A percentile compares a stretch with the other conserved stretches of the same genome.
These are phyloP conservation scores for Nemotelus pantherinus DNA, from an alignment of 2,888 invertebrate species.

Conservation along the genomic window DNA sequence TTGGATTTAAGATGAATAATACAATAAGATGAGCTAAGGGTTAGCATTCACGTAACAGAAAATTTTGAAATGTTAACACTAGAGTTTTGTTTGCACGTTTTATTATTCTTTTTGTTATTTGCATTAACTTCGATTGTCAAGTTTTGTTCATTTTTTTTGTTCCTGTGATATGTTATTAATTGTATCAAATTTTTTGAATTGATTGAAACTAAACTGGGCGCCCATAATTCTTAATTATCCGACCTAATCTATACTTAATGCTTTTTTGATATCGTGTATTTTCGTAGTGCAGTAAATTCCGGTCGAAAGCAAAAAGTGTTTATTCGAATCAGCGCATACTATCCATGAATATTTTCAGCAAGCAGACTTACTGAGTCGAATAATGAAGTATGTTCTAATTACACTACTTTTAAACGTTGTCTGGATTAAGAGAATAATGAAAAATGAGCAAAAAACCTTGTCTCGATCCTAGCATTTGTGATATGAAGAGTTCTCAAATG, in stretches of 20 bases:
- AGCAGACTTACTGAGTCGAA: too few species aligned
- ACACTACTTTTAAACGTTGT: too few species aligned
- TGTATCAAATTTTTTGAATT: slow-evolving; percentile 12
- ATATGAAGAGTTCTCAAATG: too few species aligned
- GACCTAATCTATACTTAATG: not conserved
- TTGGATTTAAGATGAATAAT: too few species aligned
- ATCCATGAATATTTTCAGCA: too few species aligned
- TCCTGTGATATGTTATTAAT: slow-evolving; percentile 38
- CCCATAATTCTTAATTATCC: slow-evolving; percentile 5
- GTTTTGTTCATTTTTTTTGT: slow-evolving; percentile 30
- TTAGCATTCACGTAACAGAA: too few species aligned
- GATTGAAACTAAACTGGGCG: slow-evolving; percentile 11
- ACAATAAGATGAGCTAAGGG: too few species aligned
- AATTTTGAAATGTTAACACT: not conserved
- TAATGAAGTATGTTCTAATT: too few species aligned
- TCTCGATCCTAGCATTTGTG: too few species aligned
- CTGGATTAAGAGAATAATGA: too few species aligned
- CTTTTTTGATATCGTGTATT: slow-evolving; percentile 17
- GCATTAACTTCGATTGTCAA: slow-evolving; percentile 21
- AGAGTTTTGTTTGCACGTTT: slow-evolving; percentile 21
- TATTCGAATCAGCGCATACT: not conserved
- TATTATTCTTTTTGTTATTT: slow-evolving; percentile 17
- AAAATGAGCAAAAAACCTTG: too few species aligned
- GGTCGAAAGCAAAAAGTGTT: not conserved
- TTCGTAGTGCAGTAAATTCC: not conserved